Conservation (phyloP, 1,140 invertebrate genomes). For the Temnothorax nylanderi region DNA sequence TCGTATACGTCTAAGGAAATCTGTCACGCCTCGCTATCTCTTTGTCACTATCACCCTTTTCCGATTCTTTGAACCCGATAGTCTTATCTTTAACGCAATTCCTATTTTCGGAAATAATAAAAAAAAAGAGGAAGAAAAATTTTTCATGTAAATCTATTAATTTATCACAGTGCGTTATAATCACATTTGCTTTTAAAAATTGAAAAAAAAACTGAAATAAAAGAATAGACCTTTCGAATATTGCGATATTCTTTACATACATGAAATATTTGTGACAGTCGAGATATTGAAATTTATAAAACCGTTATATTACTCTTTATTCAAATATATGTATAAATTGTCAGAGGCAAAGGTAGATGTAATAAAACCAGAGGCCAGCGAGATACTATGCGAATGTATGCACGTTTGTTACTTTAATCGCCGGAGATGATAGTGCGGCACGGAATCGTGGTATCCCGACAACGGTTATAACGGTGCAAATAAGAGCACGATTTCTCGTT, state of each 20-base stretch:
- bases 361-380: not conserved
- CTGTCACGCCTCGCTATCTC: not conserved
- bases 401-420: conserved; percentile 19
- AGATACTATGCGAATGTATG: not conserved
- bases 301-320: not conserved
- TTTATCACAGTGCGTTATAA: not conserved
- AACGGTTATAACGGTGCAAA: conserved; percentile 1
- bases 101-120: not conserved
- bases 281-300: conserved; percentile 23
- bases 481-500: conserved; percentile 39
- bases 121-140: not conserved
- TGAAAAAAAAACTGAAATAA: not conserved
- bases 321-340: conserved; percentile 21
- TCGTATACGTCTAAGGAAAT: conserved; percentile 15
- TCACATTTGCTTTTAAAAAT: not conserved
- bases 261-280: not conserved
- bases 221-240: not conserved
- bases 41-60: not conserved
- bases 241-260: not conserved
- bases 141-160: not conserved
- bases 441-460: not conserved
- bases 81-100: not conserved
- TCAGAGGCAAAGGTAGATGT: not conserved
- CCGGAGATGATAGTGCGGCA: conserved; percentile 6
- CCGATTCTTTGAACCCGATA: not conserved